phyloP scores from a whole-genome alignment of 1,140 invertebrate species.

The Macrobrachium nipponense region DNA sequence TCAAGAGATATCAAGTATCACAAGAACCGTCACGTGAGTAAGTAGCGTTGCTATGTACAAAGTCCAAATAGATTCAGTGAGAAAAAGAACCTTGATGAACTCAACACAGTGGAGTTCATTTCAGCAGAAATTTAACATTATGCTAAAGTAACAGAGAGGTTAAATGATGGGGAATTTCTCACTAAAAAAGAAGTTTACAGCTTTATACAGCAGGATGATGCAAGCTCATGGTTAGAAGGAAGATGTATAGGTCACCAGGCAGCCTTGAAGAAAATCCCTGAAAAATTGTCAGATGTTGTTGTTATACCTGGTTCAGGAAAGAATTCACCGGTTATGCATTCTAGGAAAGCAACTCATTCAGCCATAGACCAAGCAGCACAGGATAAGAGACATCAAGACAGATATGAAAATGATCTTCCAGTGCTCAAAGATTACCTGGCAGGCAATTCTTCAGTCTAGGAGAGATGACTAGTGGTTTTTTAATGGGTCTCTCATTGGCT shows the following conservation, averaged over 20 bases:
- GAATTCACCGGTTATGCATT: conserved; percentile 22
- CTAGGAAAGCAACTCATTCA: conserved; percentile 3
- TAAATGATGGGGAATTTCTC: neutral
- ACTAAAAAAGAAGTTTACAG: neutral
- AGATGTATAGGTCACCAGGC: neutral
- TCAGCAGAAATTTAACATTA: neutral
- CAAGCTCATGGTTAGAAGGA: neutral
- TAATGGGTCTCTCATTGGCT: neutral
- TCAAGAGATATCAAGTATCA: conserved; percentile 31
- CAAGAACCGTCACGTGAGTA: neutral
- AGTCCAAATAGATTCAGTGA: neutral
- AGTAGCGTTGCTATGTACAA: conserved; percentile 17
- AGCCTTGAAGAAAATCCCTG: conserved; percentile 3
- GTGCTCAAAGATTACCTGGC: conserved; percentile 16
- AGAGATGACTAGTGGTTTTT: conserved; percentile 19
- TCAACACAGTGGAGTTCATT: neutral
- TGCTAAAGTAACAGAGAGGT: conserved; percentile 14
- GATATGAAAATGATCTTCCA: conserved; percentile 8
- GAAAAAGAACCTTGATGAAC: too few relatives aligned
- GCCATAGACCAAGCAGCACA: neutral
- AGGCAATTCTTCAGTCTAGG: neutral
- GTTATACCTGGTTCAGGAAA: neutral
- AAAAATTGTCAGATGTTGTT: neutral
- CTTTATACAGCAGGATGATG: conserved; percentile 20
- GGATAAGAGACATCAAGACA: neutral